Base-by-base conservation (phyloP, 2,888 invertebrate genomes). In the Thumatha senex region DNA sequence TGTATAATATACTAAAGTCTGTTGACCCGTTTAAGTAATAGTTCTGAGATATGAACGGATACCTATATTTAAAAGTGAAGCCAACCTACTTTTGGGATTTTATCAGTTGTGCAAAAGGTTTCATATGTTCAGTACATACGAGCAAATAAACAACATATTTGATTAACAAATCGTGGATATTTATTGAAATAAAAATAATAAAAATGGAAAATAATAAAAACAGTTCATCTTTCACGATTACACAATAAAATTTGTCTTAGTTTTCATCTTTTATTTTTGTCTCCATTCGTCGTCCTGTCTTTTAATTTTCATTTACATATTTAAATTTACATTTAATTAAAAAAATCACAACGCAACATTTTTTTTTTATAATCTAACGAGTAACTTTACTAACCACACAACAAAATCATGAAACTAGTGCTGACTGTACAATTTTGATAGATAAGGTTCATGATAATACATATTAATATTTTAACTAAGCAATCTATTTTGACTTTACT, bases 181-280 rank as follows among this genome's bases (percentile, higher is more conserved):
- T 91, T 91, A 91, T 89, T 91, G 91, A 89, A 90, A 91, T 90
- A 90, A 91, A 89, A 91, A 90, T 90, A 90, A 88, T 89, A 90
- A 90, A 89, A 90, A 90, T 86, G 85, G 89, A 90, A 89, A 90
- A 89, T 89, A 91, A 90, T 91, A 90, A 91, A 91, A 91, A 91
- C 91, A 91, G 90, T 89, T 89, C 82, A 83, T 89, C 88, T 89
- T 89, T 89, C 85, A 90, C 84, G 68, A 85, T 87, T 88, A 89
- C 91, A 87, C 84, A 82, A 90, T 91, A 91, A 87, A 90, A 86
- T 90, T 91, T 90, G 86, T 89, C 82, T 86, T 90, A 87, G 74
- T 84, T 84, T 80, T 79, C 33, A 2, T 48, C 79, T 80, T 67
- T 74, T 76, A 84, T 84, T 84, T 84, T 83, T 83, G 83, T 79